Percentiles rank a stretch among this genome's conserved stretches.
These are phyloP conservation scores for Eulithis prunata DNA, from an alignment of 2,888 invertebrate genomes.

Conservation along the genomic window DNA sequence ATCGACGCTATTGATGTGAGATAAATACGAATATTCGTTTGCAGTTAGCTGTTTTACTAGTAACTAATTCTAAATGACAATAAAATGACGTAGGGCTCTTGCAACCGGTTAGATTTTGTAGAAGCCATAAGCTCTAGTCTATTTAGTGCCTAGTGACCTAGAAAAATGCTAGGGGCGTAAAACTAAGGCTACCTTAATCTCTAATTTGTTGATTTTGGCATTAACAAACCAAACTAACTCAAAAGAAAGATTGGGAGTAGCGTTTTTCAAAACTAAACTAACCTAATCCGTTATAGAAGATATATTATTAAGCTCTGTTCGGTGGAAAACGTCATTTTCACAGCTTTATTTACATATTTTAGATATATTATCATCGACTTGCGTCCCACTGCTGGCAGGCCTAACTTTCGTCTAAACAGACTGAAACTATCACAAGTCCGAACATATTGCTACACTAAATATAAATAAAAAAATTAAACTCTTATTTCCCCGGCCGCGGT, in stretches of 20 bases:
- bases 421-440: conserved; percentile 23
- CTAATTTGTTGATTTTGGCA: conserved; percentile 22
- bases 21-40: too few species aligned
- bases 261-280: conserved; percentile 21
- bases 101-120: too few species aligned
- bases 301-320: conserved; percentile 47
- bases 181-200: not conserved
- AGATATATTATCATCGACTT: conserved; percentile 10
- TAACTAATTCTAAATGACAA: too few species aligned
- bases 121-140: too few species aligned
- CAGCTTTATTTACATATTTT: conserved; percentile 32
- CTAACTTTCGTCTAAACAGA: not conserved
- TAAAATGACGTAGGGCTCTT: too few species aligned
- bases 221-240: conserved; percentile 22
- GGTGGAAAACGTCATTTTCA: conserved; percentile 46
- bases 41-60: too few species aligned
- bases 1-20: too few species aligned
- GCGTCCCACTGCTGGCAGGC: conserved; percentile 2
- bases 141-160: too few species aligned
- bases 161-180: not conserved
- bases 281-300: conserved; percentile 32
- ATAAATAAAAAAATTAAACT: conserved; percentile 31
- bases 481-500: conserved; percentile 26
- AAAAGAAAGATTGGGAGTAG: conserved; percentile 14
- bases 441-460: conserved; percentile 17